Evolutionary conservation across 2,113 vertebrate species (phyloP), one percentile per base, ranked within the genome.

Genomic region (Morone saxatilis): DNA sequence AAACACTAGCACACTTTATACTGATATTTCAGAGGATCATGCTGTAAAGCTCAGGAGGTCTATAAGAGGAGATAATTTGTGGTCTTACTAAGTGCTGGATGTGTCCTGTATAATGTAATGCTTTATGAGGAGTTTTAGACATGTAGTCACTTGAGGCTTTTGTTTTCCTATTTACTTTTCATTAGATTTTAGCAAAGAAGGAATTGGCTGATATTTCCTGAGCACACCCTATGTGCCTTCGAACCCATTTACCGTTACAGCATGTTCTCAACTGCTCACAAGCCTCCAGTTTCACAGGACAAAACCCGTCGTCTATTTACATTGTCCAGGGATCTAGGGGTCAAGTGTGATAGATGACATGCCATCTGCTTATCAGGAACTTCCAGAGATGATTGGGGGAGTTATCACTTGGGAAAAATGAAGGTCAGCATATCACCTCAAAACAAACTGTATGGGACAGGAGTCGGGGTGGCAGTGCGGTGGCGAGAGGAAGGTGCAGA

Each of bases 271-370:
- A 81, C 17, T 31, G 73, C 60, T 56, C 68, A 67, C 75, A 68
- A 75, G 80, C 81, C 79, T 78, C 76, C 57, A 66, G 76, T 72
- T 85, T 59, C 66, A 62, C 59, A 53, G 72, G 83, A 88, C 77
- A 80, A 83, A 93, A 88, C 77, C 70, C 43, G 81, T 63, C 11
- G 50, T 87, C 81, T 80, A 89, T 93, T 91, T 89, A 87, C 88
- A 86, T 71, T 90, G 84, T 87, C 65, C 85, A 59, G 56, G 69
- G 82, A 93, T 92, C 81, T 80, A 48, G 85, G 83, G 92, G 93
- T 95, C 91, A 93, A 91, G 88, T 89, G 86, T 94, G 93, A 95
- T 93, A 90, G 84, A 95, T 90, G 92, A 75, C 86, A 88, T 90
- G 84, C 88, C 91, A 92, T 89, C 84, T 93, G 94, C 91, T 95